Evolutionary conservation across 2,113 vertebrate genomes (phyloP), one percentile per base, ranked within the genome.

Genomic region (Narcine bancroftii): DNA sequence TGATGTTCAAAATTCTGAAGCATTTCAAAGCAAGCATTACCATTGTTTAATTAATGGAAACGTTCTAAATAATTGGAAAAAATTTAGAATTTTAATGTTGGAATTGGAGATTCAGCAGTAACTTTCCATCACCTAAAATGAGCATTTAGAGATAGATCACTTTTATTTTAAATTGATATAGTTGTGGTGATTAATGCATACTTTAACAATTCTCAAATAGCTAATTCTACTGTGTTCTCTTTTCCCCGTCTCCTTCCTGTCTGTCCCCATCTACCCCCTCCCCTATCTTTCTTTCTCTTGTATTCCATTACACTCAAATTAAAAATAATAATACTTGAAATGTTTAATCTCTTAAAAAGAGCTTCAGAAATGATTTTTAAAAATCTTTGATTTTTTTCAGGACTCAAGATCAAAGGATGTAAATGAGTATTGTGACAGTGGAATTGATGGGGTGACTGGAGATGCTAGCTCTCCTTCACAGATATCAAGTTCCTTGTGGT

Each of bases 351-450:
- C 19, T 17, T 39, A 63, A 89, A 89, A 89, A 33, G 19, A 63
- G 60, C 69, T 92, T 72, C 63, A 47, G 69, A 39, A 45, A 72
- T 33, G 4, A 87, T 6, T 36, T 42, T 87, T 19, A 56, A 85
- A 85, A 60, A 60, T 85, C 15, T 15, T 85, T 29, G 56, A 29
- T 33, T 93, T 63, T 93, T 24, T 11, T 15, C 94, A 99, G 98
- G 98, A 99, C 92, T 96, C 96, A 0, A 96, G 96, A 92, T 96
- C 94, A 93, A 99, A 97, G 94, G 98, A 99, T 92, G 94, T 95
- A 66, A 96, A 93, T 0, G 98, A 99, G 60, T 97, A 96, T 92
- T 98, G 98, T 21, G 98, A 98, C 93, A 97, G 96, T 92, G 97
- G 97, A 92, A 95, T 96, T 0, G 97, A 99, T 10, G 98, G 96